phyloP scores from a whole-genome alignment of 2,888 invertebrate species.

The Ophion slaviceki region DNA sequence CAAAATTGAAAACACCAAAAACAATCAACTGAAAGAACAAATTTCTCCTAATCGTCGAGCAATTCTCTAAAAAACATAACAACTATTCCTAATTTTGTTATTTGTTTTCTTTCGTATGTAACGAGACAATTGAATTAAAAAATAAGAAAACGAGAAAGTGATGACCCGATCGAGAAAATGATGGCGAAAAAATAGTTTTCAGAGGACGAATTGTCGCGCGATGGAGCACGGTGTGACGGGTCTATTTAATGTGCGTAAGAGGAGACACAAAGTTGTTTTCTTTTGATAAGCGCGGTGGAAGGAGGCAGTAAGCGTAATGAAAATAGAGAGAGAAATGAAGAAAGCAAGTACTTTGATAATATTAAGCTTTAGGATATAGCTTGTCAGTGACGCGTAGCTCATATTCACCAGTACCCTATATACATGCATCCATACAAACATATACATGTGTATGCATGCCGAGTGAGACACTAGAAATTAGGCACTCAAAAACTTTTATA shows the following conservation, averaged over 20 bases:
- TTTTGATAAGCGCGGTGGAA: not conserved
- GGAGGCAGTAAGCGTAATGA: conserved; percentile 17
- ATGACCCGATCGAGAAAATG: too few species aligned
- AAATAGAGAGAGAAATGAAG: not conserved
- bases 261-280: not conserved
- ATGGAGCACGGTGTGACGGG: too few species aligned
- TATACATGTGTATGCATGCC: not conserved
- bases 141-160: too few species aligned
- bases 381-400: conserved; percentile 74
- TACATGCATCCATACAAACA: not conserved
- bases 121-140: too few species aligned
- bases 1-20: too few species aligned
- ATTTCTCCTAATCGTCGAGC: too few species aligned
- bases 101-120: too few species aligned
- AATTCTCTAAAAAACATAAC: too few species aligned
- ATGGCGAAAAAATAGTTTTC: too few species aligned
- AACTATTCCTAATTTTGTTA: too few species aligned
- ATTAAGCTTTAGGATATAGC: conserved; percentile 69
- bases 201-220: too few species aligned
- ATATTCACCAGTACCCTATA: conserved; percentile 36
- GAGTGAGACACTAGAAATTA: not conserved
- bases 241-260: not conserved
- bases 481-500: not conserved
- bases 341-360: conserved; percentile 25
- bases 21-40: too few species aligned